Evolutionary conservation across 2,113 vertebrate species (phyloP), one percentile per base, ranked within the genome.

Genomic region (Cynopterus brachyotis): DNA sequence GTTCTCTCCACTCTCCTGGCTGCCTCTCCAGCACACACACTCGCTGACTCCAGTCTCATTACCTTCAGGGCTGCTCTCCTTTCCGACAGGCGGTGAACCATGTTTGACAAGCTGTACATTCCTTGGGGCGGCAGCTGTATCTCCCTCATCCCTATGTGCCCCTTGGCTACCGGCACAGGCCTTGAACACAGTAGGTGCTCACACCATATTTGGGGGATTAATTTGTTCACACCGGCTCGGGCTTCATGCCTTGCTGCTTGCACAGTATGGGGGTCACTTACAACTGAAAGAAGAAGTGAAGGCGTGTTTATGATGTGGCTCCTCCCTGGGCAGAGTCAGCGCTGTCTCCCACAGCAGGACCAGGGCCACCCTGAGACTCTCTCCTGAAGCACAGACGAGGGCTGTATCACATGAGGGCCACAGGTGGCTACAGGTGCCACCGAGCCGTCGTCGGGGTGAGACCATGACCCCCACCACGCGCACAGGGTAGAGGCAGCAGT

Each of bases 121-220:
- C 64, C 90, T 57, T 0, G 13, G 72, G 55, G 50, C 0, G 2
- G 57, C 50, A 19, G 42, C 62, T 59, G 4, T 9, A 42, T 62
- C 75, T 70, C 42, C 3, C 26, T 32, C 64, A 32, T 45, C 69
- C 64, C 32, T 20, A 3, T 5, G 5, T 32, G 69, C 19, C 15
- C 69, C 83, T 53, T 37, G 85, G 70, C 81, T 32, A 72, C 28
- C 69, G 82, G 70, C 47, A 55, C 78, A 60, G 72, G 75, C 86
- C 83, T 82, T 97, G 91, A 70, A 96, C 97, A 96, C 93, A 89
- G 94, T 84, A 78, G 90, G 84, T 53, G 70, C 28, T 89, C 92
- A 80, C 64, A 79, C 79, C 60, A n/a, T 57, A 40, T 96, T 69
- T 59, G 45, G 86, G 64, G 73, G 57, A 89, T 95, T 93, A 50